Percentiles rank a stretch among this genome's conserved stretches.
Conservation (phyloP, 37 sponge, comb jelly and placozoan species). For the Spongilla lacustris region DNA sequence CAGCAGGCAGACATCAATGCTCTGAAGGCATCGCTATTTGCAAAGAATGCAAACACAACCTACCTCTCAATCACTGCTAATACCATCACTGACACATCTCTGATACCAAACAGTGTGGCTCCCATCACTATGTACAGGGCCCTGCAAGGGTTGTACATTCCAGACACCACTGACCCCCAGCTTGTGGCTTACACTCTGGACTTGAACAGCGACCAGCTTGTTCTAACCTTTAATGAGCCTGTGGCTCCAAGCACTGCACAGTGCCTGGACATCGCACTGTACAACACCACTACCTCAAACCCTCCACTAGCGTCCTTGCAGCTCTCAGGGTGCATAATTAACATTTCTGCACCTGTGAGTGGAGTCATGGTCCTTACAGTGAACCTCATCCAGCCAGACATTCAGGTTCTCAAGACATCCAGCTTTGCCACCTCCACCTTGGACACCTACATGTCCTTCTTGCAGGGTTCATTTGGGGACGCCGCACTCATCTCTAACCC, state of each 20-base stretch:
- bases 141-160: constrained; percentile 38
- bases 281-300: constrained; percentile 27
- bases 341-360: neutral
- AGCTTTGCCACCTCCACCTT: constrained; percentile 50
- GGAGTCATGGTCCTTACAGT: constrained; percentile 61
- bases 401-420: constrained; percentile 69
- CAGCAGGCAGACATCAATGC: constrained; percentile 51
- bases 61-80: constrained; percentile 55
- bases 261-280: constrained; percentile 71
- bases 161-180: constrained; percentile 61
- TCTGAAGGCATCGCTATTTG: constrained; percentile 81
- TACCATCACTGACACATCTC: constrained; percentile 83
- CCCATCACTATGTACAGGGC: constrained; percentile 47
- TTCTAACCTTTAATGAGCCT: constrained; percentile 90
- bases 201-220: constrained; percentile 74
- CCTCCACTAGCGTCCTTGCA: constrained; percentile 11
- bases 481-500: constrained; percentile 33
- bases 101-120: constrained; percentile 70
- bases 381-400: constrained; percentile 53
- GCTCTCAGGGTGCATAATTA: constrained; percentile 67
- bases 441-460: constrained; percentile 71
- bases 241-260: constrained; percentile 33
- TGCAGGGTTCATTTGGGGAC: constrained; percentile 53
- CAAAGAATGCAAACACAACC: constrained; percentile 72
- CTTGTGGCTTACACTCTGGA: constrained; percentile 70